A percentile compares a stretch with the other conserved stretches of the same genome.
These are phyloP conservation scores for Gortyna flavago DNA, from an alignment of 2,888 invertebrate species.

Conservation along the genomic window DNA sequence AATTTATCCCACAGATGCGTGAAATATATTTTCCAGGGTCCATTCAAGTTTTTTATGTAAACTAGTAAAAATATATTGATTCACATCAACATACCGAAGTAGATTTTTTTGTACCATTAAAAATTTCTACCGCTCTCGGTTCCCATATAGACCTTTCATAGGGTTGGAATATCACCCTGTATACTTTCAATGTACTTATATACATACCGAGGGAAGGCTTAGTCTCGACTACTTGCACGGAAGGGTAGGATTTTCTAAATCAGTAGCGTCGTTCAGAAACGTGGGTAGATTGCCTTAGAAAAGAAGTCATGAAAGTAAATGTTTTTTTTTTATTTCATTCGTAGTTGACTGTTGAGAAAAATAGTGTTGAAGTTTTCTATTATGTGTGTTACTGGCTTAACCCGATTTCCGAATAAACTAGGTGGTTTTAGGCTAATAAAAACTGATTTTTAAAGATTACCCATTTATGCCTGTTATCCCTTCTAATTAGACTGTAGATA, in stretches of 20 bases:
- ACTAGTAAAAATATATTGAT: neutral
- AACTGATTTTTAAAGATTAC: neutral
- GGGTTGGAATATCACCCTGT: constrained; percentile 13
- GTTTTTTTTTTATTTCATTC: constrained; percentile 5
- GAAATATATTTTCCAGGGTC: too few species aligned
- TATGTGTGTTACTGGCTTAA: neutral
- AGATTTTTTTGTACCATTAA: neutral
- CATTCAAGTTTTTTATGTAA: neutral
- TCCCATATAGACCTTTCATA: neutral
- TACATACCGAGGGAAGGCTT: constrained; percentile 32
- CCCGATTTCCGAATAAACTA: neutral
- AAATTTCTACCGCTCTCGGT: neutral
- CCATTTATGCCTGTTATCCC: neutral
- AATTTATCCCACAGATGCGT: neutral
- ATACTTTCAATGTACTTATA: constrained; percentile 28
- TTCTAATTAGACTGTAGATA: neutral
- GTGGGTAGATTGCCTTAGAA: constrained; percentile 44
- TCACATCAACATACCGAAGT: neutral
- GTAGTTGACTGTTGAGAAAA: constrained; percentile 13
- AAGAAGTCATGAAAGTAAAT: constrained; percentile 14
- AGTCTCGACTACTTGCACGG: constrained; percentile 10
- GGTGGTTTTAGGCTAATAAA: neutral
- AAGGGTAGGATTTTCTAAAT: constrained; percentile 58
- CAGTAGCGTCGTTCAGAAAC: constrained; percentile 47
- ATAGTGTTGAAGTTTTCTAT: neutral